These are phyloP conservation scores for Hydropsyche betteni DNA, from an alignment of 2,888 invertebrate genomes.

Conservation along the genomic window DNA sequence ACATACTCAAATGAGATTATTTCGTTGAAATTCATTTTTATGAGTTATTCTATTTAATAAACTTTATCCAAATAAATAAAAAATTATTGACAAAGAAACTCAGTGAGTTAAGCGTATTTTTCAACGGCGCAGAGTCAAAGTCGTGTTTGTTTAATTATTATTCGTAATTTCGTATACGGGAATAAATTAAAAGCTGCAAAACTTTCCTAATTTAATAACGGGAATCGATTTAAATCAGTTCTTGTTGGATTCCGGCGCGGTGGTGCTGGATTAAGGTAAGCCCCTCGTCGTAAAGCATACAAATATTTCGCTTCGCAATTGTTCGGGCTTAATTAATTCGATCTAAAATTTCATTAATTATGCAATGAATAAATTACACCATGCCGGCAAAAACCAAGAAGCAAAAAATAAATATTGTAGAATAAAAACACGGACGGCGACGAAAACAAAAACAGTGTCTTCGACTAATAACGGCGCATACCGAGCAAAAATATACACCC, in stretches of 20 bases:
- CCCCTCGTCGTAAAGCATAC: constrained; percentile 17
- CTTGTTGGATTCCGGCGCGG: constrained; percentile 6
- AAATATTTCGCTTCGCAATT: constrained; percentile 30
- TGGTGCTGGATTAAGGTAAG: constrained; percentile 19
- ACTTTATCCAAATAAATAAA: too few species aligned
- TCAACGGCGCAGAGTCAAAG: too few species aligned
- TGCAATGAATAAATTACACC: constrained; percentile 22
- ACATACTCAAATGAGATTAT: background rate
- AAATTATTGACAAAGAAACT: too few species aligned
- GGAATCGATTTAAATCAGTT: constrained; percentile 27
- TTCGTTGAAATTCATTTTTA: background rate
- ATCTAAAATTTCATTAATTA: constrained; percentile 24
- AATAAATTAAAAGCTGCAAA: constrained; percentile 23
- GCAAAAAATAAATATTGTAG: constrained; percentile 4
- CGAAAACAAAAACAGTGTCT: too few species aligned
- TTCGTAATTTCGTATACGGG: constrained; percentile 6
- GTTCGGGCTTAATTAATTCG: constrained; percentile 29
- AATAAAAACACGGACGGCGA: too few species aligned
- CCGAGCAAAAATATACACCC: too few species aligned
- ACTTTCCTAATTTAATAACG: constrained; percentile 27
- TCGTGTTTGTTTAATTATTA: too few species aligned
- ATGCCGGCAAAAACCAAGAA: too few species aligned
- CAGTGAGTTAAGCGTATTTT: too few species aligned
- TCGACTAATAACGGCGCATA: too few species aligned
- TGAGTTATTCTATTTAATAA: background rate